Evolutionary conservation across 2,888 invertebrate species (phyloP).

Genomic region (Drosophila gaucha): DNA sequence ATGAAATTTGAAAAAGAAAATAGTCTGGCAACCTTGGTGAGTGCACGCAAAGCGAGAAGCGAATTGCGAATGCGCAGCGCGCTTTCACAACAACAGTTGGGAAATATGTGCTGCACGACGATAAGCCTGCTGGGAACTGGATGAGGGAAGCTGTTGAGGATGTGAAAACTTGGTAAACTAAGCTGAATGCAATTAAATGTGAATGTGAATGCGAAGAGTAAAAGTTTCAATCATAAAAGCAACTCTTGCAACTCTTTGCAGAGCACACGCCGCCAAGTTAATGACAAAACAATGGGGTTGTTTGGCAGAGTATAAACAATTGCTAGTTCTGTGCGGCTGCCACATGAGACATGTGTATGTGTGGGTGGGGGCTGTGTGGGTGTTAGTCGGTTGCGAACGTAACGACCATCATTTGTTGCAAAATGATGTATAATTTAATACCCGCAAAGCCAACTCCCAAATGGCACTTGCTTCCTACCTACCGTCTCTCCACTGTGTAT

Average conservation of each 20-base stretch:
- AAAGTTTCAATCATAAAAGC: background rate
- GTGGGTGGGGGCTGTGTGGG: constrained; percentile 1
- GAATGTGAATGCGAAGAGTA: background rate
- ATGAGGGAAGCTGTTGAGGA: background rate
- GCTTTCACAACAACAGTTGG: background rate
- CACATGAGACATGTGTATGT: constrained; percentile 47
- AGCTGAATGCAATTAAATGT: background rate
- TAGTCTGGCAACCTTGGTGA: background rate
- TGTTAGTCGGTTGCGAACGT: constrained; percentile 50
- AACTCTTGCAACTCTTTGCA: background rate
- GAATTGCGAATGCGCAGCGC: background rate
- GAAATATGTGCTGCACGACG: no score
- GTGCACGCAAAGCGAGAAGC: background rate
- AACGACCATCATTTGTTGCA: constrained; percentile 82
- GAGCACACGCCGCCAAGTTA: constrained; percentile 13
- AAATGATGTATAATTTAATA: constrained; percentile 82
- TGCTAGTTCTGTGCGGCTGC: constrained; percentile 50
- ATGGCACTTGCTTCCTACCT: constrained; percentile 49
- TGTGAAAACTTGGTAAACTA: background rate
- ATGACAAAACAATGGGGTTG: constrained; percentile 42
- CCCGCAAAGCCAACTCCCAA: constrained; percentile 82
- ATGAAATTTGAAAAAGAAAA: no score
- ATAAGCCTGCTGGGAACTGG: background rate
- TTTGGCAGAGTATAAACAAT: constrained; percentile 48
- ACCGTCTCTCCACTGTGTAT: constrained; percentile 10